These are phyloP conservation scores for Leptinotarsa rubiginosa DNA, from an alignment of 2,888 invertebrate genomes.

Conservation along the genomic window DNA sequence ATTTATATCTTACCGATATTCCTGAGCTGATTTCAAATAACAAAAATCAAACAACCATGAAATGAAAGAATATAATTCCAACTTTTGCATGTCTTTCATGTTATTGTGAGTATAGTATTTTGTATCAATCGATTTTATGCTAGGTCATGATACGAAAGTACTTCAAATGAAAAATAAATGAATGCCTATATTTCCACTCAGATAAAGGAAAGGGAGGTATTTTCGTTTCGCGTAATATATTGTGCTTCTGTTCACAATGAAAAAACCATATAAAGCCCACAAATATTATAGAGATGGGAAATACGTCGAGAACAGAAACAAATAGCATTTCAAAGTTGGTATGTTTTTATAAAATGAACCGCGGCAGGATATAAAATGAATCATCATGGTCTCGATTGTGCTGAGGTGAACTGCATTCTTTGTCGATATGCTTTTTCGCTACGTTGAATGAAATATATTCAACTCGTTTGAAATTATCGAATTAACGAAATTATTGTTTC, in stretches of 20 bases:
- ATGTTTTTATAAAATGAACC: not conserved
- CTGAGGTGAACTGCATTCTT: not conserved
- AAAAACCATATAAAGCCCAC: not conserved
- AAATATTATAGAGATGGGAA: not conserved
- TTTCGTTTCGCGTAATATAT: not conserved
- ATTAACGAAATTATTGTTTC: too few relatives aligned
- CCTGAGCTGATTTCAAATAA: too few relatives aligned
- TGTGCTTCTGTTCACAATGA: not conserved
- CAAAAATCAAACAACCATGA: too few relatives aligned
- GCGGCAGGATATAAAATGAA: not conserved
- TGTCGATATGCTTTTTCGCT: not conserved
- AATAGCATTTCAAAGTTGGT: not conserved
- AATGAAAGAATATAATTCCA: too few relatives aligned
- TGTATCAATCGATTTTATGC: too few relatives aligned
- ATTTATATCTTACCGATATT: too few relatives aligned
- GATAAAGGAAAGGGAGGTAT: too few relatives aligned
- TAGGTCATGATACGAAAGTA: too few relatives aligned
- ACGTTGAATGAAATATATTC: not conserved
- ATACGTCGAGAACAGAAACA: conserved; percentile 3
- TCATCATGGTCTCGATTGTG: not conserved
- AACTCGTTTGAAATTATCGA: not conserved
- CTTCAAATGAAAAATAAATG: too few relatives aligned
- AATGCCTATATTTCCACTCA: too few relatives aligned
- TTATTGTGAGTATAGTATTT: too few relatives aligned
- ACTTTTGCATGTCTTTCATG: too few relatives aligned